phyloP scores from a whole-genome alignment of 2,113 vertebrate species.

The Ibidorhyncha struthersii region DNA sequence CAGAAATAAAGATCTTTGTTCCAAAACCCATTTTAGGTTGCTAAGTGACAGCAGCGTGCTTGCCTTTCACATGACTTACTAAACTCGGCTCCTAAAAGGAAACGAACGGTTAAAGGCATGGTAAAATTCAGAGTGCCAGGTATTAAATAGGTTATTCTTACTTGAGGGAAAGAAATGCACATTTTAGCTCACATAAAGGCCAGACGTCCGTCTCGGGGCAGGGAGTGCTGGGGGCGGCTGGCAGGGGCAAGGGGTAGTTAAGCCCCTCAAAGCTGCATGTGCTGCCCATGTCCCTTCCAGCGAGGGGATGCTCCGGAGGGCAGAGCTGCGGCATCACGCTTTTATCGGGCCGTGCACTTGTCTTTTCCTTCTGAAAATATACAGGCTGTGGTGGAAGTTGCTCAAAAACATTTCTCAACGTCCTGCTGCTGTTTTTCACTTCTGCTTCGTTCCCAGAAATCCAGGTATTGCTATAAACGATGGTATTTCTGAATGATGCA shows the following conservation, averaged over 20 bases:
- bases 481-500: neutral
- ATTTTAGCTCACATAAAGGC: rapidly evolving
- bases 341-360: rapidly evolving
- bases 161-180: neutral
- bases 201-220: too few relatives aligned
- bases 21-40: neutral
- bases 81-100: neutral
- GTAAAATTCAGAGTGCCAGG: neutral
- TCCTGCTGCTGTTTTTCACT: neutral
- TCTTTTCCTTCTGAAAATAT: neutral
- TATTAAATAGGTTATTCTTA: rapidly evolving
- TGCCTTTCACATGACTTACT: neutral
- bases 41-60: conserved; percentile 1
- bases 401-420: rapidly evolving
- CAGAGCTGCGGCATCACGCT: neutral
- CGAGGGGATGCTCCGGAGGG: neutral
- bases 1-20: conserved; percentile 29
- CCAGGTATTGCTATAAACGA: rapidly evolving
- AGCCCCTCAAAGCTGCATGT: rapidly evolving
- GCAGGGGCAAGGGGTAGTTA: rapidly evolving
- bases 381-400: neutral
- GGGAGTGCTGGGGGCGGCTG: rapidly evolving
- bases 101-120: neutral
- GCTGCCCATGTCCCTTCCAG: rapidly evolving
- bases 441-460: neutral